phyloP scores from a whole-genome alignment of 2,113 vertebrate species.

The Triplophysa rosa region DNA sequence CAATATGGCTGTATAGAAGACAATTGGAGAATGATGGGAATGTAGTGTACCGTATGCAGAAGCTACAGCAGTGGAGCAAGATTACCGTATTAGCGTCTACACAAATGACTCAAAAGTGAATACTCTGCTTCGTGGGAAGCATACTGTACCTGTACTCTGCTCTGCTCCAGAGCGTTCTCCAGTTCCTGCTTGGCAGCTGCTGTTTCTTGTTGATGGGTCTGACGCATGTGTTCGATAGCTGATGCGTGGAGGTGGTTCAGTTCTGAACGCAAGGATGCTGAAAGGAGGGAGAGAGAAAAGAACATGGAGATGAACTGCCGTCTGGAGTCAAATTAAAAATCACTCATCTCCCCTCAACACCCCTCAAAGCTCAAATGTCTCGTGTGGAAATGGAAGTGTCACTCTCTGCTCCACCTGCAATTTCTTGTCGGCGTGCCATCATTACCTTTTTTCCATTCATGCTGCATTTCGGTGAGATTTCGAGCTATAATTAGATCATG shows the following conservation, averaged over 20 bases:
- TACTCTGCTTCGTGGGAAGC: background rate
- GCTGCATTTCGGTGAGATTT: background rate
- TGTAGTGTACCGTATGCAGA: background rate
- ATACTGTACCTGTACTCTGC: constrained; percentile 81
- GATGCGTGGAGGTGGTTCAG: constrained; percentile 94
- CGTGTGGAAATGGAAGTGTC: constrained; percentile 23
- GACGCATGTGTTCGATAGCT: constrained; percentile 89
- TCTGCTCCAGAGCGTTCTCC: constrained; percentile 86
- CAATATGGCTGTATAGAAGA: background rate
- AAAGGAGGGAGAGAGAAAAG: constrained; percentile 45
- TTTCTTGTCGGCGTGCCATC: background rate
- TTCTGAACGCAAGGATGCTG: constrained; percentile 94
- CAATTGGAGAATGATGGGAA: background rate
- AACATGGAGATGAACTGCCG: background rate
- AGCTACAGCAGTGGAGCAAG: background rate
- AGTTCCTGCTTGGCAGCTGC: constrained; percentile 84
- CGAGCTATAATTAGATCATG: constrained; percentile 8
- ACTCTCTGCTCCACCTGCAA: constrained; percentile 30
- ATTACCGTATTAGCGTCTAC: too few relatives aligned
- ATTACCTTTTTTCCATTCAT: constrained; percentile 20
- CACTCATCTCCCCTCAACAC: constrained; percentile 40
- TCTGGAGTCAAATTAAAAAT: constrained; percentile 33
- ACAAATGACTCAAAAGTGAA: too few relatives aligned
- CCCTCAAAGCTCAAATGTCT: constrained; percentile 6
- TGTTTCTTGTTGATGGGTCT: constrained; percentile 90